Percentiles rank a stretch among this genome's conserved stretches.
Conservation (phyloP, 2,797 vertebrate genomes). For the Vultur gryphus region DNA sequence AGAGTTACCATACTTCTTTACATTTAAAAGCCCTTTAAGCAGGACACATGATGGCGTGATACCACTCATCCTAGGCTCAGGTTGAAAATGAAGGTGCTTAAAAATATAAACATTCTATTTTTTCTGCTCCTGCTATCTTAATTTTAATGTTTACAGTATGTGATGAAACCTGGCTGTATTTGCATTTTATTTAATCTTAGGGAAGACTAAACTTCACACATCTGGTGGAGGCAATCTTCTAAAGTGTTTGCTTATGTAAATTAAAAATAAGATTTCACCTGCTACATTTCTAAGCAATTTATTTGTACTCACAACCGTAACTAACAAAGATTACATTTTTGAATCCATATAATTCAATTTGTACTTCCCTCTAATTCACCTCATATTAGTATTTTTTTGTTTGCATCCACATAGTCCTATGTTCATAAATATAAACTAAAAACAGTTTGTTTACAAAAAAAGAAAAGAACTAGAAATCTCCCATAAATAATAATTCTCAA, state of each 20-base stretch:
- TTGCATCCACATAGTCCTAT: background rate
- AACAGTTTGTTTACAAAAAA: background rate
- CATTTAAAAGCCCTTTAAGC: constrained; percentile 40
- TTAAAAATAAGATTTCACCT: constrained; percentile 61
- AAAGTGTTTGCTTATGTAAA: constrained; percentile 60
- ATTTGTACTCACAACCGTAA: constrained; percentile 55
- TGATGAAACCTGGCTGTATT: constrained; percentile 39
- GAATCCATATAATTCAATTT: constrained; percentile 63
- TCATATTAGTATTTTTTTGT: constrained; percentile 36
- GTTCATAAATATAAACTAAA: background rate
- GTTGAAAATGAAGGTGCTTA: background rate
- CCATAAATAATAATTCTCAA: background rate
- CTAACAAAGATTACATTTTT: constrained; percentile 60
- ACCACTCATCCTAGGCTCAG: background rate
- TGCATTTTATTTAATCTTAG: constrained; percentile 50
- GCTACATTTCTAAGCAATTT: constrained; percentile 48
- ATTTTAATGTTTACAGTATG: constrained; percentile 57
- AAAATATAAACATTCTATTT: constrained; percentile 11
- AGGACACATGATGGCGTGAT: background rate
- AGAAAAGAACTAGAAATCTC: background rate
- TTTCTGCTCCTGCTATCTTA: background rate
- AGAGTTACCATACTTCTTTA: constrained; percentile 8
- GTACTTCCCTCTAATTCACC: constrained; percentile 19
- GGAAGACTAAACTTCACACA: constrained; percentile 52
- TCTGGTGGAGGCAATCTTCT: constrained; percentile 40